phyloP scores from a whole-genome alignment of 2,797 vertebrate species.

The Todus mexicanus region DNA sequence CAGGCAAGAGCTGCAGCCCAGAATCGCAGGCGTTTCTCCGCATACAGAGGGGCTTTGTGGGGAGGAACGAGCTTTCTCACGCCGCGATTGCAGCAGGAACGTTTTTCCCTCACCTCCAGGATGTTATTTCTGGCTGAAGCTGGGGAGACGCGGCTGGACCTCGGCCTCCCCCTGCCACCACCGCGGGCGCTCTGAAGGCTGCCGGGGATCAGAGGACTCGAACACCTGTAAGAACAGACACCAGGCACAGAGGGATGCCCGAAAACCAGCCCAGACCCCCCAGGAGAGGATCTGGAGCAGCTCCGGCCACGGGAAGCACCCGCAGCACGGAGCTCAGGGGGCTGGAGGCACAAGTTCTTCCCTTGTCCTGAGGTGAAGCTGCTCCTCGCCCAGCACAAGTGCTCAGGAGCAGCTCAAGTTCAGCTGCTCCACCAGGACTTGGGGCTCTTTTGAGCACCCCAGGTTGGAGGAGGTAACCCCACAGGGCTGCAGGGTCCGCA shows the following conservation, averaged over 20 bases:
- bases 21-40: background rate
- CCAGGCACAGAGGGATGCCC: background rate
- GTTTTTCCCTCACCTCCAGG: background rate
- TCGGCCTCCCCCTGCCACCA: rapidly evolving
- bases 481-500: background rate
- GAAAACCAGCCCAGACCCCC: background rate
- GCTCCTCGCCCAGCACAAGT: background rate
- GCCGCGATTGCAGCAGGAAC: background rate
- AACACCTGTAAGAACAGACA: background rate
- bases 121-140: background rate
- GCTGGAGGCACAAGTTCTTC: background rate
- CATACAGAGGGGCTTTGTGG: background rate
- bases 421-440: background rate
- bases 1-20: background rate
- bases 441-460: background rate
- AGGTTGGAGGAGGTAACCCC: rapidly evolving
- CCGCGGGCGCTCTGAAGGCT: background rate
- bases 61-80: background rate
- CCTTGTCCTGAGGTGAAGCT: rapidly evolving
- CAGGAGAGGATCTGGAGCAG: background rate
- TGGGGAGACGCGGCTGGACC: background rate
- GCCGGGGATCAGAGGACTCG: background rate
- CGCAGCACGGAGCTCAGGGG: background rate
- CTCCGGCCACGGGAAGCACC: rapidly evolving
- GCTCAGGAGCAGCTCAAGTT: background rate